These are phyloP conservation scores for Chelon labrosus DNA, from an alignment of 2,797 vertebrate species.

Conservation along the genomic window DNA sequence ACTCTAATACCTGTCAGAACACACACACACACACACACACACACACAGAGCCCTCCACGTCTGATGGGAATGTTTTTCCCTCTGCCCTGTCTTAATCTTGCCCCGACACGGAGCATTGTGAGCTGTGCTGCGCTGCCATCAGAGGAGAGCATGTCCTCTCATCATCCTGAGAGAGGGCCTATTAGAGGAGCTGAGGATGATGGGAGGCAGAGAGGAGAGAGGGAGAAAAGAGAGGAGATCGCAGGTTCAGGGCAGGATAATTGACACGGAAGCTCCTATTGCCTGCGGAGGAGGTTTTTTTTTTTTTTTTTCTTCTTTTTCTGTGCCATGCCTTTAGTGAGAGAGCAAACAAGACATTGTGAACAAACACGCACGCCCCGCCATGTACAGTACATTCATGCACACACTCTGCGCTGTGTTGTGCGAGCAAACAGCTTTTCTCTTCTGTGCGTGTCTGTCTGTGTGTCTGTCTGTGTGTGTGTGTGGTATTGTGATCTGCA, in stretches of 20 bases:
- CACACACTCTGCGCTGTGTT: not conserved
- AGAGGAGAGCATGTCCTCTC: conserved; percentile 84
- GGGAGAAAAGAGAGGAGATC: conserved; percentile 79
- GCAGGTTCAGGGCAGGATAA: conserved; percentile 85
- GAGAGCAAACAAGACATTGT: conserved; percentile 78
- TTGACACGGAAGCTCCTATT: conserved; percentile 82
- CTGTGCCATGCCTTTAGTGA: conserved; percentile 73
- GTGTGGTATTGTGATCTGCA: conserved; percentile 41
- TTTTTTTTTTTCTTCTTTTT: conserved; percentile 26
- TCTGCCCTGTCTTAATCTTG: conserved; percentile 85
- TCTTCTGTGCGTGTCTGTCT: conserved; percentile 14
- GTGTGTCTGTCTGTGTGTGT: conserved; percentile 6
- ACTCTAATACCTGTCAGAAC: conserved; percentile 82
- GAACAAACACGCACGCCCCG: conserved; percentile 51
- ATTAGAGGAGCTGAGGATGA: conserved; percentile 81
- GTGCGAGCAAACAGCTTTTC: conserved; percentile 33
- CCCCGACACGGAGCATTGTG: conserved; percentile 79
- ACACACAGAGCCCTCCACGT: conserved; percentile 37
- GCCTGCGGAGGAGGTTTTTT: conserved; percentile 73
- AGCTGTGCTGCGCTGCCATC: conserved; percentile 81
- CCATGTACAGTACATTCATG: conserved; percentile 31
- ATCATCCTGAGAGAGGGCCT: conserved; percentile 82
- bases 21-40: conserved; percentile 43
- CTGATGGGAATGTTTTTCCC: conserved; percentile 79
- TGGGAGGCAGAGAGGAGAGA: conserved; percentile 79